Percentiles rank a stretch among this genome's conserved stretches.
Evolutionary conservation across 2,113 vertebrate genomes (phyloP).

Genomic region (Mormoops blainvillei): DNA sequence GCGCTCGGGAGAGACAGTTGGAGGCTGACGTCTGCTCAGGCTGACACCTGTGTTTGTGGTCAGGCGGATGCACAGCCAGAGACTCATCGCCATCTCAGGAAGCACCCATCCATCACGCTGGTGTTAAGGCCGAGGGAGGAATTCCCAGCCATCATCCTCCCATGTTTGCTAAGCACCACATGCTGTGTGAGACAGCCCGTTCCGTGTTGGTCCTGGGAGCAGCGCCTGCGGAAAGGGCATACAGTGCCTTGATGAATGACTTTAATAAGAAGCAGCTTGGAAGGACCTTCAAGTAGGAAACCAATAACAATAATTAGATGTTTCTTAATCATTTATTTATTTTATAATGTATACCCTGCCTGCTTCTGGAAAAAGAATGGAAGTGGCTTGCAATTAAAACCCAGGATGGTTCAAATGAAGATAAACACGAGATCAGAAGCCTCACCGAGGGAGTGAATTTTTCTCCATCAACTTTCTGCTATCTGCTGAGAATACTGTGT

Average conservation of each 20-base stretch:
- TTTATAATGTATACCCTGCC: conserved; percentile 59
- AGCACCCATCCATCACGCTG: conserved; percentile 69
- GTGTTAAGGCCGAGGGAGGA: conserved; percentile 46
- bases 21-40: conserved; percentile 77
- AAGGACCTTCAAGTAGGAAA: conserved; percentile 29
- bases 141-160: conserved; percentile 33
- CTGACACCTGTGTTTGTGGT: conserved; percentile 61
- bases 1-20: conserved; percentile 72
- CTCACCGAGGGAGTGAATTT: conserved; percentile 23
- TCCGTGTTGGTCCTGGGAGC: neutral
- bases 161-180: conserved; percentile 25
- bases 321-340: conserved; percentile 73
- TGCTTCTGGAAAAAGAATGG: conserved; percentile 14
- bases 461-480: conserved; percentile 55
- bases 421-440: conserved; percentile 37
- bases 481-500: neutral
- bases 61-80: conserved; percentile 82
- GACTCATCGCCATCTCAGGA: conserved; percentile 58
- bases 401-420: conserved; percentile 47
- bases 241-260: conserved; percentile 20
- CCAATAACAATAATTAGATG: conserved; percentile 66
- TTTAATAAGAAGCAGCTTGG: conserved; percentile 52
- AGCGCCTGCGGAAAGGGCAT: conserved; percentile 38
- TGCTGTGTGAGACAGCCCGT: neutral
- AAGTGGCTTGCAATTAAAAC: neutral